Evolutionary conservation across 37 sponge, comb jelly and placozoan genomes (phyloP).

Genomic region (Aplysina aerophoba): DNA sequence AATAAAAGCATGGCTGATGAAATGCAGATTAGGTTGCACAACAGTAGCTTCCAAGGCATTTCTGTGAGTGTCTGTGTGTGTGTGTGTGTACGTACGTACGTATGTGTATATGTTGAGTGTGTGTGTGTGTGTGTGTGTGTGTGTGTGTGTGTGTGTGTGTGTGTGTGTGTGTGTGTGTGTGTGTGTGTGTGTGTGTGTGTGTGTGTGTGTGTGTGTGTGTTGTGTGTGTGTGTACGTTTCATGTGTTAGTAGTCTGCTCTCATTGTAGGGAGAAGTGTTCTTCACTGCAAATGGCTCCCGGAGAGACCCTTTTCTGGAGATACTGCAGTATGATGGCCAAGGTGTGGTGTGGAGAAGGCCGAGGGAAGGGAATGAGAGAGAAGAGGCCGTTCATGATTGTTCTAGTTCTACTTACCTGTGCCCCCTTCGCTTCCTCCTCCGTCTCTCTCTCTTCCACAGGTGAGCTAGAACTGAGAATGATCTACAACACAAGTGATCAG

Average conservation of each 20-base stretch:
- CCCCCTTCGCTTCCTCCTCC: too few species aligned
- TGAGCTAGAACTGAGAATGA: too few species aligned
- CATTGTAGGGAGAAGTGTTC: not conserved
- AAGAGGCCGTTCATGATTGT: too few species aligned
- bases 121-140: conserved; percentile 30
- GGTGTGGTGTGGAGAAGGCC: not conserved
- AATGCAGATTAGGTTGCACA: not conserved
- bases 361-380: not conserved
- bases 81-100: not conserved
- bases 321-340: not conserved
- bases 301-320: not conserved
- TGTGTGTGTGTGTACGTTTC: not conserved
- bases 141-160: conserved; percentile 1
- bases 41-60: conserved; percentile 1
- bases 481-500: too few species aligned
- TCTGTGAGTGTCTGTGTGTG: conserved; percentile 20
- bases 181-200: not conserved
- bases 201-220: conserved; percentile 24
- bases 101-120: not conserved
- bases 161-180: not conserved
- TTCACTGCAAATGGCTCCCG: not conserved
- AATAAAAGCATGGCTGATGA: not conserved
- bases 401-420: too few species aligned
- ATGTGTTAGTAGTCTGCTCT: too few species aligned
- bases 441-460: too few species aligned